phyloP scores from a whole-genome alignment of 1,140 invertebrate genomes.

The Neuroterus valhalla region DNA sequence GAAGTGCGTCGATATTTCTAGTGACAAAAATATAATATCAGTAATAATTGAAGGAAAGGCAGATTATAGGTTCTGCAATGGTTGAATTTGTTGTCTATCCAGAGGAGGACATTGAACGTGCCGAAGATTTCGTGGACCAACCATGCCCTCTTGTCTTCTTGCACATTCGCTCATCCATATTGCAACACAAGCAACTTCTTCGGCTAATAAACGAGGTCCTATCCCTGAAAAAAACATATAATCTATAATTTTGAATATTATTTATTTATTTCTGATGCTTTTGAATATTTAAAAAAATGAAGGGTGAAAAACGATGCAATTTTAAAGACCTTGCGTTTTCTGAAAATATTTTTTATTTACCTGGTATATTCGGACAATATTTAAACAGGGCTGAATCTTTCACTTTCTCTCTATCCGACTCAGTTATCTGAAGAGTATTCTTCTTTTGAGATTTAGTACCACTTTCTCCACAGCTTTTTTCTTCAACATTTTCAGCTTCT shows the following conservation, averaged over 20 bases:
- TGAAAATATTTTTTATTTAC: constrained; percentile 44
- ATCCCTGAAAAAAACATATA: constrained; percentile 60
- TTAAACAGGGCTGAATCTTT: constrained; percentile 41
- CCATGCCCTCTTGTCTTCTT: constrained; percentile 68
- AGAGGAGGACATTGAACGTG: constrained; percentile 69
- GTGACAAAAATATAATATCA: background rate
- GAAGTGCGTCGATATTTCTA: background rate
- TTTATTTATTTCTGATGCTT: too few relatives aligned
- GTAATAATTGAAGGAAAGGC: background rate
- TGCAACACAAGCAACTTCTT: constrained; percentile 64
- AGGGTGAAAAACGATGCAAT: too few relatives aligned
- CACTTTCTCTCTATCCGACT: constrained; percentile 35
- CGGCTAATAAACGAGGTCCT: constrained; percentile 60
- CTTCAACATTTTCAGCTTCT: background rate
- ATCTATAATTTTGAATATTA: too few relatives aligned
- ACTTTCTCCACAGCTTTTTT: background rate
- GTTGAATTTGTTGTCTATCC: constrained; percentile 47
- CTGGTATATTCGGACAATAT: constrained; percentile 62
- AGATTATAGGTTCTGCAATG: background rate
- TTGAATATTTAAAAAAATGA: too few relatives aligned
- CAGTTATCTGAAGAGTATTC: constrained; percentile 26
- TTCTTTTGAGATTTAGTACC: constrained; percentile 9
- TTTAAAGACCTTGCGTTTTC: constrained; percentile 7
- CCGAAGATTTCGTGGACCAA: constrained; percentile 70
- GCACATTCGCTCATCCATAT: constrained; percentile 71